Evolutionary conservation across 2,888 invertebrate species (phyloP), one percentile per base, ranked within the genome.

Genomic region (Axea sp.): DNA sequence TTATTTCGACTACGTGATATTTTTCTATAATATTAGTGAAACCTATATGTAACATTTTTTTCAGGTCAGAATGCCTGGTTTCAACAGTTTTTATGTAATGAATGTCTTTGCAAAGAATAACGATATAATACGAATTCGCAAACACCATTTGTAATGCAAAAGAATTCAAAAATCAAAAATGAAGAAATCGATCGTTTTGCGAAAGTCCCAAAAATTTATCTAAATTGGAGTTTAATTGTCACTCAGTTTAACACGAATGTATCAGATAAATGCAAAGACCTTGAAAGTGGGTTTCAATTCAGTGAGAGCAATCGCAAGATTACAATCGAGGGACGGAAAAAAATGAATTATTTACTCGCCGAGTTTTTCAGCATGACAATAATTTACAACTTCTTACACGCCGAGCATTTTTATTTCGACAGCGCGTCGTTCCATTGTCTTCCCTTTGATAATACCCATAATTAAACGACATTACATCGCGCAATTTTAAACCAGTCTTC

Each of bases 281-380:
- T 62, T 62, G 51, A 62, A 51, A 41, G 31, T 15, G 30, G 30
- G 19, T 47, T 47, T 47, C 60, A 47, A 47, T 62, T 62, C 15
- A 49, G 62, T 30, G 62, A 62, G 41, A 62, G 62, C 31, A 19
- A 41, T 41, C 39, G 22, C 12, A 30, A 33, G 57, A 31, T 53
- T 14, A 26, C 35, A 37, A 37, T 51, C 26, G 51, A 22, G 33
- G 1, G 17, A 0, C 4, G 8, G n/a, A 30, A 12, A 17, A 31
- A 51, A 51, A 15, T n/a, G n/a, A 4, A 24, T 51, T 51, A 49
- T 49, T 49, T 35, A 30, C 9, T 49, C 47, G 22, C n/a, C n/a
- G 11, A n/a, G 14, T 3, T 30, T 30, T 47, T 47, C 49, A 22
- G 6, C 33, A 22, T 30, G 45, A 47, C 45, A 49, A 49, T 49